Evolutionary conservation across 2,888 invertebrate species (phyloP).

Genomic region (Drosophila algonquin): DNA sequence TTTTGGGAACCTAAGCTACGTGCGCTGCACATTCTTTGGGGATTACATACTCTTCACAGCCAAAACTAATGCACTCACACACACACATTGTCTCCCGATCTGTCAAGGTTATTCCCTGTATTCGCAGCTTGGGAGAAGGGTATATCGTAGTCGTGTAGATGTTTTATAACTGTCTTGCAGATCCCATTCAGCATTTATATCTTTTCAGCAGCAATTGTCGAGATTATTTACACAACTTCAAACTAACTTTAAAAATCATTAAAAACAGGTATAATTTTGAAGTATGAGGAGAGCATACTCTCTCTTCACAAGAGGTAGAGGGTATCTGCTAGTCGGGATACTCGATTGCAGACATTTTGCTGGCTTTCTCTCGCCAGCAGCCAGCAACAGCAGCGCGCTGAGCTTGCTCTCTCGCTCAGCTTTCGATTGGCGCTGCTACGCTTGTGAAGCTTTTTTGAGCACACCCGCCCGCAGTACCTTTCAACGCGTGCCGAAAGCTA

Average conservation of each 20-base stretch:
- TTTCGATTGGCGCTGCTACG: not conserved
- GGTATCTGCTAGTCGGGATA: not conserved
- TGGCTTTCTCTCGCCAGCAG: not conserved
- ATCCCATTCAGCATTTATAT: not conserved
- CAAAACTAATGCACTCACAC: not conserved
- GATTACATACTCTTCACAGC: not conserved
- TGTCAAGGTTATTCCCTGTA: not conserved
- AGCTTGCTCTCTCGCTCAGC: not conserved
- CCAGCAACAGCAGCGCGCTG: not conserved
- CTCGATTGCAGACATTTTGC: not conserved
- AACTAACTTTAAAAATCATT: too few relatives aligned
- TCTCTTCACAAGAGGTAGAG: not conserved
- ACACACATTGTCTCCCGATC: not conserved
- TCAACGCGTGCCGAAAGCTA: constrained; percentile 22
- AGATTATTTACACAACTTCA: too few relatives aligned
- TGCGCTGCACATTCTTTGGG: too few relatives aligned
- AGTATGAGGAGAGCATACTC: not conserved
- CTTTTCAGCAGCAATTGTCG: not conserved
- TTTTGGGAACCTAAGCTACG: not conserved
- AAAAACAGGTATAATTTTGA: not conserved
- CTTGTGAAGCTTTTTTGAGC: not conserved
- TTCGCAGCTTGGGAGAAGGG: not conserved
- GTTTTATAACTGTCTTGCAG: rapidly evolving
- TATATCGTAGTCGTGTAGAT: not conserved
- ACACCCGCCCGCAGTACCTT: not conserved